A percentile compares a stretch with the other conserved stretches of the same genome.
phyloP scores from a whole-genome alignment of 2,888 invertebrate species.

The Megamerina dolium region DNA sequence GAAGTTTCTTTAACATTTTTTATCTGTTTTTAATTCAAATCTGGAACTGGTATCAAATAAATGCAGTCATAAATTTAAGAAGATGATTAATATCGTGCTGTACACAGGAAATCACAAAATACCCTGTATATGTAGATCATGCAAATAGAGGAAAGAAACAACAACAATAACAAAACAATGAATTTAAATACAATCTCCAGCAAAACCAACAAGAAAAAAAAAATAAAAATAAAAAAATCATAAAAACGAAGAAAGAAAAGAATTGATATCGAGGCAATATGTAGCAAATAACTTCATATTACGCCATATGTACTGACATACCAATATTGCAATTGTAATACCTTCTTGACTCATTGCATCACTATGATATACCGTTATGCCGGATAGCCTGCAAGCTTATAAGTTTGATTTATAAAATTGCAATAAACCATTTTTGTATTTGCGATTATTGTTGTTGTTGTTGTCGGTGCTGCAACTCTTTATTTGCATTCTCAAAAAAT shows the following conservation, averaged over 20 bases:
- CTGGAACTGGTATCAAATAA: too few species aligned
- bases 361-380: neutral
- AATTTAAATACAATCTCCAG: neutral
- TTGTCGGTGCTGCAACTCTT: slow-evolving; percentile 2
- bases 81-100: too few species aligned
- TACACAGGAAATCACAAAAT: too few species aligned
- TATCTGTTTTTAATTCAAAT: too few species aligned
- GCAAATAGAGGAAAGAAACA: too few species aligned
- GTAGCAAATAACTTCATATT: slow-evolving; percentile 7
- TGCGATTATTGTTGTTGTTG: slow-evolving; percentile 2
- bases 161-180: neutral
- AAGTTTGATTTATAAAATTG: slow-evolving; percentile 7
- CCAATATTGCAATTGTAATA: slow-evolving; percentile 8
- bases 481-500: slow-evolving; percentile 6
- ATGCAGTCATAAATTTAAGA: too few species aligned
- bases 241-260: slow-evolving; percentile 7
- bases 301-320: neutral
- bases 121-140: too few species aligned
- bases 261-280: slow-evolving; percentile 12
- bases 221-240: slow-evolving; percentile 10
- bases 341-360: too few species aligned
- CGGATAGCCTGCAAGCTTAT: neutral
- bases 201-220: slow-evolving; percentile 6
- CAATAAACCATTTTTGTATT: slow-evolving; percentile 2
- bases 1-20: too few species aligned